These are phyloP conservation scores for Enteromius afrohamiltoni DNA, from an alignment of 2,797 vertebrate genomes.

Conservation along the genomic window DNA sequence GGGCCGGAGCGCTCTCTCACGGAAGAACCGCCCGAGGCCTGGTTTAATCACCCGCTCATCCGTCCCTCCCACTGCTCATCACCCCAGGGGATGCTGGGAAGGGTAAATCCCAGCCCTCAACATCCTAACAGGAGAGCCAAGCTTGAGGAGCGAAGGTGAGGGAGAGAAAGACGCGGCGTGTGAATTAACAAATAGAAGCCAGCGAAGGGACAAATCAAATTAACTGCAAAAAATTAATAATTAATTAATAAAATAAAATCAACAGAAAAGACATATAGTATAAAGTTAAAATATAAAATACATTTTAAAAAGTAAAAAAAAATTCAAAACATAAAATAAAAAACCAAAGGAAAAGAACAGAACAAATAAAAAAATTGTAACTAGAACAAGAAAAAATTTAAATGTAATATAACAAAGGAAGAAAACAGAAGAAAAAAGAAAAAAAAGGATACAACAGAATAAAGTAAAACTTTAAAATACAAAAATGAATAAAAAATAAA, in stretches of 20 bases:
- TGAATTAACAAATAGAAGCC: not conserved
- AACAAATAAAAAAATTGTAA: no score
- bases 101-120: slow-evolving; percentile 3
- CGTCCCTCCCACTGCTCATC: slow-evolving; percentile 41
- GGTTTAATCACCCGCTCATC: slow-evolving; percentile 57
- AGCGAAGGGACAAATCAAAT: not conserved
- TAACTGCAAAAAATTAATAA: not conserved
- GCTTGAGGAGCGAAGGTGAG: slow-evolving; percentile 24
- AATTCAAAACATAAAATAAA: no score
- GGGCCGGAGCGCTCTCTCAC: slow-evolving; percentile 29
- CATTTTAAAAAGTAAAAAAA: no score
- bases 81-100: slow-evolving; percentile 39
- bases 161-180: not conserved
- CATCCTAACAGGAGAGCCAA: slow-evolving; percentile 16
- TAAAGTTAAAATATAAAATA: no score
- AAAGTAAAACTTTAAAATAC: not conserved
- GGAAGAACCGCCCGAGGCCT: slow-evolving; percentile 45
- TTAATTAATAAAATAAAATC: not conserved
- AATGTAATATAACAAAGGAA: no score
- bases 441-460: not conserved
- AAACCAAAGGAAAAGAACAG: not conserved
- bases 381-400: no score
- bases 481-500: no score
- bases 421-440: no score
- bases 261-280: no score